phyloP scores from a whole-genome alignment of 2,888 invertebrate species.

The Mechanitis messenoides region DNA sequence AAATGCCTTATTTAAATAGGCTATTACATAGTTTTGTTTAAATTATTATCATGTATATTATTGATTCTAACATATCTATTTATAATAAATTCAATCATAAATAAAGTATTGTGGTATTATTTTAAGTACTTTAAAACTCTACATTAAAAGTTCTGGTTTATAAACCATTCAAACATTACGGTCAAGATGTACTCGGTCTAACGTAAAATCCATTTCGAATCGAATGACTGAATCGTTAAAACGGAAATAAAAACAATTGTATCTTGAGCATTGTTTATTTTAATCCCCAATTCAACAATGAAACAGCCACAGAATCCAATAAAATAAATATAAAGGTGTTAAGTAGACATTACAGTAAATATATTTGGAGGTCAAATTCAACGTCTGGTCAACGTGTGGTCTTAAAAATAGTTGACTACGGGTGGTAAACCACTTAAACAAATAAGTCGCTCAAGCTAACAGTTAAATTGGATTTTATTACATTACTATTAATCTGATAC shows the following conservation, averaged over 20 bases:
- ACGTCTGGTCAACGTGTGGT: slow-evolving; percentile 54
- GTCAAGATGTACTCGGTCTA: slow-evolving; percentile 6
- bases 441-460: slow-evolving; percentile 56
- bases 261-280: slow-evolving; percentile 20
- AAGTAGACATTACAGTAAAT: slow-evolving; percentile 33
- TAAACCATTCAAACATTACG: too few relatives aligned
- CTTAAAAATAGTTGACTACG: slow-evolving; percentile 38
- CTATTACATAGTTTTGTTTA: too few relatives aligned
- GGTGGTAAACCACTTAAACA: slow-evolving; percentile 68
- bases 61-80: too few relatives aligned
- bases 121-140: too few relatives aligned
- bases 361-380: slow-evolving; percentile 42
- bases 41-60: too few relatives aligned
- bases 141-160: too few relatives aligned
- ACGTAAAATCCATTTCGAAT: slow-evolving; percentile 12
- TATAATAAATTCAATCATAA: too few relatives aligned
- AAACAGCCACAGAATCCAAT: slow-evolving; percentile 34
- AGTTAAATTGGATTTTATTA: slow-evolving; percentile 60
- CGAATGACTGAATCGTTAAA: slow-evolving; percentile 18
- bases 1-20: too few relatives aligned
- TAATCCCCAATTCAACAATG: slow-evolving; percentile 27
- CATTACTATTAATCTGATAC: slow-evolving; percentile 50
- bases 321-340: slow-evolving; percentile 36
- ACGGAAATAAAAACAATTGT: slow-evolving; percentile 26
- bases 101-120: too few relatives aligned